Evolutionary conservation across 2,888 invertebrate species (phyloP), one percentile per base, ranked within the genome.

Genomic region (Scelioninae gen. 1): DNA sequence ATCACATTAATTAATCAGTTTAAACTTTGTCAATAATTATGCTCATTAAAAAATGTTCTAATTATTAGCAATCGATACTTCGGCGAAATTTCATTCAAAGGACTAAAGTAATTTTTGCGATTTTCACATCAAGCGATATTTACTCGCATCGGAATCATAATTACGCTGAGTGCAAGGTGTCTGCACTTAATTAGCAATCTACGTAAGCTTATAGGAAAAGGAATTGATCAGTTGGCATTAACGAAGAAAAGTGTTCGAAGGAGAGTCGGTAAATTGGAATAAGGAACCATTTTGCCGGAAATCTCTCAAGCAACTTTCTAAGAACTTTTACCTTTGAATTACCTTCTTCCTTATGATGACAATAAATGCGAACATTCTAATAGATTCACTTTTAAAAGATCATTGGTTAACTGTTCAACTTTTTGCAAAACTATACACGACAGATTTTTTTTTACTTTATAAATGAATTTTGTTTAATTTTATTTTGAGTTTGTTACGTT

Each of bases 181-280:
- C 74, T 56, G 66, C n/a, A 43, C 58, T 65, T 75, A 75, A 75
- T 75, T 75, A 75, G 58, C 66, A 51, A 75, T 65, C 15, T 49
- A 43, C 29, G 16, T 31, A 31, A 65, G 34, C 31, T 58, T 58
- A 49, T 38, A 56, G 66, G 51, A 75, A 75, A 58, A 32, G 40
- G 58, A 75, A 58, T 32, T 56, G 66, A 75, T 75, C 75, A 40
- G 58, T 66, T 75, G 38, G 58, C 45, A 2, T 58, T 75, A 65
- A 58, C 66, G 66, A 66, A 75, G 49, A 75, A 58, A 66, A 65
- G 75, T 75, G 75, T 47, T 75, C 40, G 43, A 34, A 34, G 47
- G 10, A 29, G 43, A 34, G 6, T 31, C 13, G 23, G 38, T 38
- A 56, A 75, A 75, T 56, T 65, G 58, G 56, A 56, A 75, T 65